A percentile compares a stretch with the other conserved stretches of the same genome.
Evolutionary conservation across 2,888 invertebrate species (phyloP).

Genomic region (Ashinkailepas kermadecensis): DNA sequence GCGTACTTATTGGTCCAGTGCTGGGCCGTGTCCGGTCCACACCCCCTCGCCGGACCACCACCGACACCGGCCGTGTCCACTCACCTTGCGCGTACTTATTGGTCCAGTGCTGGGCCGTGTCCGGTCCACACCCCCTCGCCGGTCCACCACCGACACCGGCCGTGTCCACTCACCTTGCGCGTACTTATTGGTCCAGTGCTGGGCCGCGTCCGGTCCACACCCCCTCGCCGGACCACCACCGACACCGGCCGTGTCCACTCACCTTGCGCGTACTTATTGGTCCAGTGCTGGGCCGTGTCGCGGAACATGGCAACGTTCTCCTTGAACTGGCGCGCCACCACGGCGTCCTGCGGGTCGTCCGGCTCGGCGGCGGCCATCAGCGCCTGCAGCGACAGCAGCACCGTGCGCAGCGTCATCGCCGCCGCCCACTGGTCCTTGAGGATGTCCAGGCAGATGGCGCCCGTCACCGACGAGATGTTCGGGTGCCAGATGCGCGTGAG

Average conservation of each 20-base stretch:
- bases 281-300: constrained; percentile 93
- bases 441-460: constrained; percentile 97
- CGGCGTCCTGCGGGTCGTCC: constrained; percentile 88
- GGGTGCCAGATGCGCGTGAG: constrained; percentile 99
- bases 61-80: neutral
- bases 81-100: constrained; percentile 82
- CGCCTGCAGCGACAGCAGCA: constrained; percentile 81
- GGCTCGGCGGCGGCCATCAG: constrained; percentile 75
- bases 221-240: neutral
- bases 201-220: constrained; percentile 60
- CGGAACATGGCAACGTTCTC: constrained; percentile 77
- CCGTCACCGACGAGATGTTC: constrained; percentile 97
- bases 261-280: constrained; percentile 85
- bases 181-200: constrained; percentile 92
- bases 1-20: constrained; percentile 97
- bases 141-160: neutral
- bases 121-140: constrained; percentile 30
- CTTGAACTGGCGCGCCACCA: constrained; percentile 95
- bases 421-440: constrained; percentile 98
- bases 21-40: constrained; percentile 62
- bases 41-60: too few species aligned
- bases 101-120: constrained; percentile 95
- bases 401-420: constrained; percentile 94
- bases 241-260: constrained; percentile 37
- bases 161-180: constrained; percentile 61